phyloP scores from a whole-genome alignment of 2,797 vertebrate genomes.

The Bradypus variegatus region DNA sequence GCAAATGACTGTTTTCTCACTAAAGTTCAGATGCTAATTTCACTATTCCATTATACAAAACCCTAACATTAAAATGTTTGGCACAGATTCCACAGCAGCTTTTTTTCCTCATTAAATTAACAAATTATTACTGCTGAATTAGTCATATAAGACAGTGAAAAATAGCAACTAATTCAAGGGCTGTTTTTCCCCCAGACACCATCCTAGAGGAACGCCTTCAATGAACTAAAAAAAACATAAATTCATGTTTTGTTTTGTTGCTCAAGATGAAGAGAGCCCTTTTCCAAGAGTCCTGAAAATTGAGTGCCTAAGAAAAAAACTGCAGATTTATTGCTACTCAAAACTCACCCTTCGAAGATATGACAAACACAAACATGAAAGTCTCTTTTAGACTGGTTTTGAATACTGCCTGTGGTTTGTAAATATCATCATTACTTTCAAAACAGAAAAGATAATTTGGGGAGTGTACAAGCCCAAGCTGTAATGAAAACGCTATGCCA shows the following conservation, averaged over 20 bases:
- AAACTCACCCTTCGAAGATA: constrained; percentile 20
- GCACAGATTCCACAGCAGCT: constrained; percentile 26
- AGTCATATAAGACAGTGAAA: constrained; percentile 14
- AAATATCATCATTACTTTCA: constrained; percentile 13
- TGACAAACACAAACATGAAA: background rate
- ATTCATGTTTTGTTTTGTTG: background rate
- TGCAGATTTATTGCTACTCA: background rate
- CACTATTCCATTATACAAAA: constrained; percentile 56
- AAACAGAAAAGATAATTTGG: constrained; percentile 12
- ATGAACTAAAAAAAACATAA: constrained; percentile 24
- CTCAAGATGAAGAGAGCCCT: background rate
- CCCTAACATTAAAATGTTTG: constrained; percentile 41
- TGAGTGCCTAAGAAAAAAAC: background rate
- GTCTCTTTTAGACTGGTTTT: background rate
- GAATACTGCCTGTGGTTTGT: background rate
- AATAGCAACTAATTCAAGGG: constrained; percentile 15
- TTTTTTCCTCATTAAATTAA: background rate
- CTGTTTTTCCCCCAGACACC: background rate
- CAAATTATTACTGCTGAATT: constrained; percentile 23
- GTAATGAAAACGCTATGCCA: constrained; percentile 5
- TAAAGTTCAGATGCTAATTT: constrained; percentile 43
- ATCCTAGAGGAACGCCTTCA: background rate
- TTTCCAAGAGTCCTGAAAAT: background rate
- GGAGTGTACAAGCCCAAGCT: background rate
- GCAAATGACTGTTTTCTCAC: constrained; percentile 62